These are phyloP conservation scores for Diabrotica undecimpunctata DNA, from an alignment of 1,140 invertebrate species.

Conservation along the genomic window DNA sequence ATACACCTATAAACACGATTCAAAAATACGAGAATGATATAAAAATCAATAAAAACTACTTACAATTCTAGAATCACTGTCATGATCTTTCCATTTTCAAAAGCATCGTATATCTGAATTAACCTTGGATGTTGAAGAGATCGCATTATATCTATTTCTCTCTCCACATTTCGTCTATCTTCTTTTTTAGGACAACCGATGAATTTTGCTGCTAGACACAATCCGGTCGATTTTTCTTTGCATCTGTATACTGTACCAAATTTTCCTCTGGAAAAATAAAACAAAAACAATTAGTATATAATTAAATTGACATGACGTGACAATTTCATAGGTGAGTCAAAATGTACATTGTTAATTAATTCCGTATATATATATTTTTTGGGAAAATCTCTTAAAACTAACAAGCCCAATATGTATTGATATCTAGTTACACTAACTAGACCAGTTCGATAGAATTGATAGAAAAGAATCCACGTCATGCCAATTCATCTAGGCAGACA, in stretches of 20 bases:
- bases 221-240: conserved; percentile 73
- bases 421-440: no score
- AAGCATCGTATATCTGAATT: conserved; percentile 94
- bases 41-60: conserved; percentile 50
- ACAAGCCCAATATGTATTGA: no score
- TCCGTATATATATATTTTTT: no score
- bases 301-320: no score
- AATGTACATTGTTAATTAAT: no score
- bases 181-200: conserved; percentile 80
- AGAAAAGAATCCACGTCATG: no score
- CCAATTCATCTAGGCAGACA: no score
- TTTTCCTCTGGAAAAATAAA: conserved; percentile 76
- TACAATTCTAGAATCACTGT: conserved; percentile 95
- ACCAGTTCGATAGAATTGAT: no score
- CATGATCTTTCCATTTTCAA: conserved; percentile 88
- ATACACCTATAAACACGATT: no score
- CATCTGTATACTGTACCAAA: conserved; percentile 96
- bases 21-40: no score
- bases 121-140: conserved; percentile 87
- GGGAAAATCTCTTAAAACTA: no score
- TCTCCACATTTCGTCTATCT: conserved; percentile 85
- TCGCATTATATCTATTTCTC: conserved; percentile 96
- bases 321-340: no score
- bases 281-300: not conserved
- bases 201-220: conserved; percentile 89